Evolutionary conservation across 1,140 invertebrate genomes (phyloP).

Genomic region (Drosophila pandora): DNA sequence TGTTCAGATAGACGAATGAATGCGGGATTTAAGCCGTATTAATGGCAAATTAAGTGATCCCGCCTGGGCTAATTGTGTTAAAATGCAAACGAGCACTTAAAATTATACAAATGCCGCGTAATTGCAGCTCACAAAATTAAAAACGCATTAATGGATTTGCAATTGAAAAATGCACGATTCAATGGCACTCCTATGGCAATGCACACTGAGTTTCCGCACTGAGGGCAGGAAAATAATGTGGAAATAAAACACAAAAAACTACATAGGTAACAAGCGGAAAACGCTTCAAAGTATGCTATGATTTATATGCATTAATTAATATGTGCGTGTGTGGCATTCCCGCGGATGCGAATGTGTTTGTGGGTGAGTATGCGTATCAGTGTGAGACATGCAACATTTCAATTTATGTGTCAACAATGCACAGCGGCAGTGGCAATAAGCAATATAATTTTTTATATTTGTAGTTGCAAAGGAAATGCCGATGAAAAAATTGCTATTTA

Average conservation of each 20-base stretch:
- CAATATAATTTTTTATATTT: conserved; percentile 59
- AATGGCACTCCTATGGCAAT: conserved; percentile 32
- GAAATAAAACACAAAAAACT: conserved; percentile 68
- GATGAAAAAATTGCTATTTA: conserved; percentile 54
- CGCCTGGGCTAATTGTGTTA: conserved; percentile 63
- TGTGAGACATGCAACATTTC: conserved; percentile 59
- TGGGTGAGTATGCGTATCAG: conserved; percentile 10
- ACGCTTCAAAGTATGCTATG: conserved; percentile 71
- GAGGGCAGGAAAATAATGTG: conserved; percentile 61
- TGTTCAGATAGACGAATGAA: conserved; percentile 14
- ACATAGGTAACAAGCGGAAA: conserved; percentile 78
- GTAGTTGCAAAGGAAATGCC: conserved; percentile 40
- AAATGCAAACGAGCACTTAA: conserved; percentile 61
- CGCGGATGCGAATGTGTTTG: conserved; percentile 4
- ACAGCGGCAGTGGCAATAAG: conserved; percentile 55
- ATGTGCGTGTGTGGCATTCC: conserved; percentile 7
- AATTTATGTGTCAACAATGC: conserved; percentile 79
- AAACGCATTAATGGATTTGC: conserved; percentile 72
- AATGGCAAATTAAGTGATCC: conserved; percentile 67
- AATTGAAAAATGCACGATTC: conserved; percentile 30
- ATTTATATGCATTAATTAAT: conserved; percentile 73
- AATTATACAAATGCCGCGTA: conserved; percentile 64
- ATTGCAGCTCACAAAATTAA: conserved; percentile 68
- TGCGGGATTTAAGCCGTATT: conserved; percentile 47
- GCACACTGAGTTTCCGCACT: neutral